These are phyloP conservation scores for Subanguina moxae DNA, from an alignment of 1,140 invertebrate genomes.

Conservation along the genomic window DNA sequence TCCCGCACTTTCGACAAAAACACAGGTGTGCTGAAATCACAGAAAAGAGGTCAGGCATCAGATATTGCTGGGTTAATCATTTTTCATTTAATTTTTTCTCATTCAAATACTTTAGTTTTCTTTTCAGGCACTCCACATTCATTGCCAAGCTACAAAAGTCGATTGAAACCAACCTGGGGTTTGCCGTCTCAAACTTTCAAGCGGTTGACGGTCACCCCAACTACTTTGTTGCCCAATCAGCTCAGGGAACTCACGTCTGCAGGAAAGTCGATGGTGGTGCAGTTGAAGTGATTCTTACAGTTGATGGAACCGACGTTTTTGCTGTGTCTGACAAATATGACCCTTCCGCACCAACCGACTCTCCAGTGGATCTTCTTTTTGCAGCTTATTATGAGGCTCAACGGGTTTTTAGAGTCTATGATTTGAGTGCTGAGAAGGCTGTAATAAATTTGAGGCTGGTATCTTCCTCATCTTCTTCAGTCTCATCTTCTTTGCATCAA, in stretches of 20 bases:
- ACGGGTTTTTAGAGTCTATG: not conserved
- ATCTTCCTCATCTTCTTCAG: not conserved
- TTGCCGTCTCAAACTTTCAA: constrained; percentile 11
- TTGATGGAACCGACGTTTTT: not conserved
- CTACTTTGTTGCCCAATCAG: constrained; percentile 5
- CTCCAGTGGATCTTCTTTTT: constrained; percentile 8
- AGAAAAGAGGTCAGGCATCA: not conserved
- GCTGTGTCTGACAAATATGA: not conserved
- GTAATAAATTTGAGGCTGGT: not conserved
- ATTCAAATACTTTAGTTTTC: not conserved
- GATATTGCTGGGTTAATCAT: not conserved
- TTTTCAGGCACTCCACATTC: not conserved
- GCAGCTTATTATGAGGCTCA: constrained; percentile 15
- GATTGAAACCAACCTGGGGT: not conserved
- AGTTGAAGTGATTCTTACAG: not conserved
- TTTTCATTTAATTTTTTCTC: not conserved
- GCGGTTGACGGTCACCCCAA: not conserved
- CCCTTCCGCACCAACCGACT: not conserved
- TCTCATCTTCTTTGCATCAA: not conserved
- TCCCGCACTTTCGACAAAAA: constrained; percentile 36
- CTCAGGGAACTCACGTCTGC: not conserved
- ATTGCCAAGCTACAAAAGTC: too few relatives aligned
- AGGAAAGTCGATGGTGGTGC: not conserved
- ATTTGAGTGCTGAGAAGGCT: not conserved
- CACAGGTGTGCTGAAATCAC: constrained; percentile 34